These are phyloP conservation scores for Vidua chalybeata DNA, from an alignment of 2,113 vertebrate species.

Conservation along the genomic window DNA sequence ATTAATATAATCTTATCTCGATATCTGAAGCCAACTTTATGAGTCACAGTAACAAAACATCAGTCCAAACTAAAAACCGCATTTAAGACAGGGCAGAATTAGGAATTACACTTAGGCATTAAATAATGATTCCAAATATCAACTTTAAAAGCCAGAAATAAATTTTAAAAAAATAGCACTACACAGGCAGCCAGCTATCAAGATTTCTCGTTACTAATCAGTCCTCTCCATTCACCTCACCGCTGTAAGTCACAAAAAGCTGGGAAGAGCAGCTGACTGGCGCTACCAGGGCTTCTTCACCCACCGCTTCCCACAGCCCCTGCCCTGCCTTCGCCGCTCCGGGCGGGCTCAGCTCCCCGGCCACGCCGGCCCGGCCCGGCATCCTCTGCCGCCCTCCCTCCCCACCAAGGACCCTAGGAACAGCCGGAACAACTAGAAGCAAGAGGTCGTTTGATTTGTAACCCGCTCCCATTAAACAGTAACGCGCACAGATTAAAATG, in stretches of 20 bases:
- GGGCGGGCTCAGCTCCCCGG: not conserved
- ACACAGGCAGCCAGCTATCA: not conserved
- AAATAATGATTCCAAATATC: not conserved
- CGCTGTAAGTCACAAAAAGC: accelerated
- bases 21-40: not conserved
- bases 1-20: not conserved
- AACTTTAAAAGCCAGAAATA: not conserved
- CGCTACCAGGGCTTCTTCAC: too few relatives aligned
- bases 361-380: not conserved
- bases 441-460: not conserved
- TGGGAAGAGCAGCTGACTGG: not conserved
- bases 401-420: accelerated
- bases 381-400: not conserved
- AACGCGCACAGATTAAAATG: not conserved
- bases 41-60: not conserved
- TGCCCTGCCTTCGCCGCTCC: not conserved
- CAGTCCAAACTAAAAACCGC: not conserved
- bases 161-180: not conserved
- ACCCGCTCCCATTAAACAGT: not conserved
- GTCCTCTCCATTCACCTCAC: accelerated
- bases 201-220: not conserved
- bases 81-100: not conserved
- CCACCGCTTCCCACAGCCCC: not conserved
- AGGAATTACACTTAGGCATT: not conserved
- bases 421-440: not conserved